Evolutionary conservation across 1,140 invertebrate genomes (phyloP).

Genomic region (Calephelis nemesis): DNA sequence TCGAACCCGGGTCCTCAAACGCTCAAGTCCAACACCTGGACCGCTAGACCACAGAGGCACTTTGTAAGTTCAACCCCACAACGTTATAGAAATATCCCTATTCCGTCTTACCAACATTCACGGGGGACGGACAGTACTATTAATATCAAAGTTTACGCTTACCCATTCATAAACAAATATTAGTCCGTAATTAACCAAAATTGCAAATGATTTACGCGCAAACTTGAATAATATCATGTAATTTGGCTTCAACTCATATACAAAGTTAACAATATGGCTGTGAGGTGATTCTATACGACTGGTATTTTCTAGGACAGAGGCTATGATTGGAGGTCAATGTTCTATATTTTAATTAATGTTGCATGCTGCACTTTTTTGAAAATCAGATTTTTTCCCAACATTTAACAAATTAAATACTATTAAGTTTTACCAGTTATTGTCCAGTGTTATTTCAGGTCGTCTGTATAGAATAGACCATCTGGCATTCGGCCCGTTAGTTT

Average conservation of each 20-base stretch:
- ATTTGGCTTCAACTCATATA: constrained; percentile 23
- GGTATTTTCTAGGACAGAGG: not conserved
- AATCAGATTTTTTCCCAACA: no score
- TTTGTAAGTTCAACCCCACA: not conserved
- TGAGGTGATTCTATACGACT: not conserved
- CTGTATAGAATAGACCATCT: no score
- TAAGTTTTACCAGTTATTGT: no score
- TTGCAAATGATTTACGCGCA: constrained; percentile 26
- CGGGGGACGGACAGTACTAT: not conserved
- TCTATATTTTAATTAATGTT: no score
- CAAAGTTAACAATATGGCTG: not conserved
- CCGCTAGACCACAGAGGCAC: no score
- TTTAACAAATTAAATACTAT: no score
- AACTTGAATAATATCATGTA: constrained; percentile 47
- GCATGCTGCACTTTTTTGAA: no score
- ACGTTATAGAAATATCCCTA: not conserved
- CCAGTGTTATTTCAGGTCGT: no score
- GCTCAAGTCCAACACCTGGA: no score
- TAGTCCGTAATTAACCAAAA: constrained; percentile 47
- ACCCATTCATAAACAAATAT: constrained; percentile 27
- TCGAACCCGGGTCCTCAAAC: no score
- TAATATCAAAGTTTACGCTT: not conserved
- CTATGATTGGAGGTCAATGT: no score
- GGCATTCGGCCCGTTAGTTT: no score
- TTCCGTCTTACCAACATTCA: not conserved